Conservation (phyloP, 2,797 vertebrate genomes). For the Serranus cabrilla region DNA sequence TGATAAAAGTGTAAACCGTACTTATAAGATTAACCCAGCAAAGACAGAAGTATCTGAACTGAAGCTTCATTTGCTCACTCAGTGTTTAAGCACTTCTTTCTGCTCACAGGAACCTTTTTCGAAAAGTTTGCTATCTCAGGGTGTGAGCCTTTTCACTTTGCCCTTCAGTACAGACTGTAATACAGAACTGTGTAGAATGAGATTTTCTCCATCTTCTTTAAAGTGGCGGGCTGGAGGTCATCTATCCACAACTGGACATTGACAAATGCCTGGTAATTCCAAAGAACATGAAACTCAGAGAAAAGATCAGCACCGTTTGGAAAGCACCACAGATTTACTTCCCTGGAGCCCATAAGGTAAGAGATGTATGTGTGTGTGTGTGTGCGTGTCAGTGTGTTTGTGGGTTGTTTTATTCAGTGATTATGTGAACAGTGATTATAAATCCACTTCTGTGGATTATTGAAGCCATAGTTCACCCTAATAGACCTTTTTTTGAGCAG, state of each 20-base stretch:
- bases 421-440: neutral
- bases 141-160: neutral
- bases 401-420: too few species aligned
- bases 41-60: neutral
- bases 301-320: conserved; percentile 80
- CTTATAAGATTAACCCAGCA: neutral
- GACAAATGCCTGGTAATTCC: conserved; percentile 71
- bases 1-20: neutral
- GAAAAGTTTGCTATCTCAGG: neutral
- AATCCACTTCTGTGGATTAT: neutral
- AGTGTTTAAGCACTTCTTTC: neutral
- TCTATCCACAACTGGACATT: conserved; percentile 78
- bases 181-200: neutral
- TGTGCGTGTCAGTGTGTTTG: neutral
- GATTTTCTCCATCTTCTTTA: conserved; percentile 33
- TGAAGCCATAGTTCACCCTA: neutral
- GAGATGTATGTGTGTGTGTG: conserved; percentile 8
- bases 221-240: conserved; percentile 78
- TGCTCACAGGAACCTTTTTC: neutral
- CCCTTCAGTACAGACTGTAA: neutral
- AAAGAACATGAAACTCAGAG: conserved; percentile 54
- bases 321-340: conserved; percentile 70
- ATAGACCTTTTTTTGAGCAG: too few species aligned
- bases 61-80: neutral
- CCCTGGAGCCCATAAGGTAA: conserved; percentile 74